These are phyloP conservation scores for Babyrousa celebensis DNA, from an alignment of 2,797 vertebrate species.

Conservation along the genomic window DNA sequence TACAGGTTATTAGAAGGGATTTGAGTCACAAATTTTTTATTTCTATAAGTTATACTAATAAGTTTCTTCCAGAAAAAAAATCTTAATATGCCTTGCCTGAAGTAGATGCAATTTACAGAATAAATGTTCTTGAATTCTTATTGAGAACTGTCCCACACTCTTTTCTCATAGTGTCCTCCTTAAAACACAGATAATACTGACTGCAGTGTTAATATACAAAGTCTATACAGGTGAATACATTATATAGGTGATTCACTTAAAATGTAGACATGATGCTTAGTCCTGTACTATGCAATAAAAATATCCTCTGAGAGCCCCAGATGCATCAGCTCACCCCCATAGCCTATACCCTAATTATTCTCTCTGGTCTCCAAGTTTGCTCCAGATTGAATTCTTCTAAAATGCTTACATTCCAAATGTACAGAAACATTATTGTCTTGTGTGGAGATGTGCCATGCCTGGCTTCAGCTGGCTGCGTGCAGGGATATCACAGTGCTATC, in stretches of 20 bases:
- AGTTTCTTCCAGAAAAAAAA: not conserved
- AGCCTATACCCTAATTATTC: not conserved
- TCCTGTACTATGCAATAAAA: not conserved
- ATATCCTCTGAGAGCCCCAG: not conserved
- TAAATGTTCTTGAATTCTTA: not conserved
- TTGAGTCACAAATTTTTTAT: not conserved
- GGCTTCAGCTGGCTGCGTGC: not conserved
- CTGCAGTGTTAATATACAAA: not conserved
- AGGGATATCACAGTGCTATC: not conserved
- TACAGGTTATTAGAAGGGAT: not conserved
- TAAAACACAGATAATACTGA: not conserved
- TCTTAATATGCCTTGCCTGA: not conserved
- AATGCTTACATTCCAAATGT: not conserved
- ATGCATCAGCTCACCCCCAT: not conserved
- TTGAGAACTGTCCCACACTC: not conserved
- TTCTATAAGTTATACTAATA: not conserved
- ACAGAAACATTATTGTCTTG: not conserved
- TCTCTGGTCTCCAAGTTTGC: not conserved
- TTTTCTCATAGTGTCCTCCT: not conserved
- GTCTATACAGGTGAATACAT: not conserved
- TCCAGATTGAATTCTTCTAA: not conserved
- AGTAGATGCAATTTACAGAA: not conserved
- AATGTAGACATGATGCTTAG: not conserved
- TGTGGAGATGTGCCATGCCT: not conserved
- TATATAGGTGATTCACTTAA: not conserved